A percentile compares a stretch with the other conserved stretches of the same genome.
Conservation (phyloP, 2,113 vertebrate species). For the Heterochromis multidens region DNA sequence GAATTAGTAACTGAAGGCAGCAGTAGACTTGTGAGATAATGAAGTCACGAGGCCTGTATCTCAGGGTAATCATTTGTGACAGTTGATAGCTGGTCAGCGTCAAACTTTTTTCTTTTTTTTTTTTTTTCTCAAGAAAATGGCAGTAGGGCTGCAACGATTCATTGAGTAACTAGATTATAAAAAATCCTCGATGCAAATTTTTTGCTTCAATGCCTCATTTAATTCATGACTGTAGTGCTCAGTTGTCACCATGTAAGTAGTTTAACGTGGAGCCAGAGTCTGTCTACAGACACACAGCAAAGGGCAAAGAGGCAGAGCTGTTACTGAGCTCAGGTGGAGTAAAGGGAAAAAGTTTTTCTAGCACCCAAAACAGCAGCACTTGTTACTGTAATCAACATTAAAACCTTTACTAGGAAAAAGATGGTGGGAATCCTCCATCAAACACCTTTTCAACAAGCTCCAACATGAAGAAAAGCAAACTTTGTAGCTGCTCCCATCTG, state of each 20-base stretch:
- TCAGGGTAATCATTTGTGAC: neutral
- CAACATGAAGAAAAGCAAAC: neutral
- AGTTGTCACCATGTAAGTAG: neutral
- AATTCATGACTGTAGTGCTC: neutral
- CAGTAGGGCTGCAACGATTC: neutral
- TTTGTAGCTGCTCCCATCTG: neutral
- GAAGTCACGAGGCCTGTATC: neutral
- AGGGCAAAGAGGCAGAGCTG: neutral
- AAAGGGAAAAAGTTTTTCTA: neutral
- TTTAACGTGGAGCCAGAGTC: neutral
- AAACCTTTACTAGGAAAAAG: neutral
- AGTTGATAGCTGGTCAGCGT: neutral
- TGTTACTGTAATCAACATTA: neutral
- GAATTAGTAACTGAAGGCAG: neutral
- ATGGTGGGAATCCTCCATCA: neutral
- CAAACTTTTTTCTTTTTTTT: neutral
- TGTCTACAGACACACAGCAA: neutral
- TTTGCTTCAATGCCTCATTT: neutral
- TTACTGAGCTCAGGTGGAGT: neutral
- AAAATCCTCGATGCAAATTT: too few species aligned
- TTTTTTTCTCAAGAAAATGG: neutral
- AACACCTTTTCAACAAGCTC: fast-evolving
- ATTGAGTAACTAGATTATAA: fast-evolving
- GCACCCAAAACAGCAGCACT: neutral
- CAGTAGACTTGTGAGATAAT: too few species aligned